Evolutionary conservation across 1,140 invertebrate genomes (phyloP), one percentile per base, ranked within the genome.

Genomic region (Papilio polyxenes): DNA sequence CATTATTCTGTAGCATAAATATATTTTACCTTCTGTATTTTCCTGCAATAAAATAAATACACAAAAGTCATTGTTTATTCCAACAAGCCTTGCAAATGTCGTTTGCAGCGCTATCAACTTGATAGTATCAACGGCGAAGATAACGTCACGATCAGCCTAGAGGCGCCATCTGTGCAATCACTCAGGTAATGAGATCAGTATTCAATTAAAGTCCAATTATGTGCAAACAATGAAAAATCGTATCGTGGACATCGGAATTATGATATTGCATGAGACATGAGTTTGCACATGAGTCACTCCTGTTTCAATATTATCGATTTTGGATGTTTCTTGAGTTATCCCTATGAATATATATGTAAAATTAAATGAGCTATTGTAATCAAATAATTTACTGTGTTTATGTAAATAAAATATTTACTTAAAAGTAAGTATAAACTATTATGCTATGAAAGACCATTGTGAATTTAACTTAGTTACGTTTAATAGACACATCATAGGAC

Each of bases 51-150:
- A 77, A 77, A 44, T 53, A n/a, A 77, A 51, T 77, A 77, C 77
- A 59, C 51, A 62, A 79, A 62, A 79, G 77, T 62, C 23, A 62
- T 78, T 59, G 51, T 79, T 79, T 79, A 79, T 37, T 59, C 77
- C 6, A 9, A 23, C 31, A 48, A 79, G 15, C 23, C 31, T 72
- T 72, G 65, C 51, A 37, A 77, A 53, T 59, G 77, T 44, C 77
- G 77, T 56, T 72, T 72, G 13, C 53, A 78, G 37, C 15, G 31
- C 37, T 31, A 31, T 31, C 23, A 31, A 31, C 0, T 31, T 31
- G 23, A 31, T 31, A 31, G 23, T 62, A 79, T 79, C 56, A 79
- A 62, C 10, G 31, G 37, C 53, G 37, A 77, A 79, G 77, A 79
- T 79, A 79, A 62, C 76, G 76, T 56, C 23, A 78, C 31, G 11